Evolutionary conservation across 1,140 invertebrate genomes (phyloP).

Genomic region (Heliconius nattereri): DNA sequence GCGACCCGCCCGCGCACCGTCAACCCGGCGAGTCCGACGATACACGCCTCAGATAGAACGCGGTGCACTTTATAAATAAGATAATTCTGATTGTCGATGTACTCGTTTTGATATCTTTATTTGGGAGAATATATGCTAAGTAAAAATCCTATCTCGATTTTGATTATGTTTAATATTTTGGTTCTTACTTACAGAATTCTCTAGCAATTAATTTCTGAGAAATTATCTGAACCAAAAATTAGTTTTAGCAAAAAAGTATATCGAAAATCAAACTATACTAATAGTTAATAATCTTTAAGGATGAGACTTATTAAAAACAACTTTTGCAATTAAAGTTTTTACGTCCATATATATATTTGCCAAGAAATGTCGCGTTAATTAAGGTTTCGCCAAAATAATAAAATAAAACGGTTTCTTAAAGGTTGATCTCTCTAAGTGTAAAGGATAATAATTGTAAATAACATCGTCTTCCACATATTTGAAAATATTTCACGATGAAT

Average conservation of each 20-base stretch:
- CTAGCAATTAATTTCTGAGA: not conserved
- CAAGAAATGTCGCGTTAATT: not conserved
- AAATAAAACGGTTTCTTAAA: not conserved
- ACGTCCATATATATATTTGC: not conserved
- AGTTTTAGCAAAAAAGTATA: not conserved
- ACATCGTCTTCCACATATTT: no score
- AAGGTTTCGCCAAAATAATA: not conserved
- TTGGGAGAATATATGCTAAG: not conserved
- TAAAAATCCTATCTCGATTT: not conserved
- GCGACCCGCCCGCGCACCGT: conserved; percentile 27
- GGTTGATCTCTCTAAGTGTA: not conserved
- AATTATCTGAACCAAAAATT: not conserved
- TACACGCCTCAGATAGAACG: conserved; percentile 36
- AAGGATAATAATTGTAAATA: not conserved
- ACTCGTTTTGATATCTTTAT: conserved; percentile 28
- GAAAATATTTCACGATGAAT: no score
- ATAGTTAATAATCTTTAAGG: not conserved
- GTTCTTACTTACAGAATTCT: not conserved
- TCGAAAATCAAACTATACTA: not conserved
- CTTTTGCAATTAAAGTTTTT: not conserved
- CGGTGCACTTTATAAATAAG: conserved; percentile 34
- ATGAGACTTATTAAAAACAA: not conserved
- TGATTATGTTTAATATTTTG: not conserved
- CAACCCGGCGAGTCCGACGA: conserved; percentile 33
- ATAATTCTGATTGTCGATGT: conserved; percentile 31